Conservation (phyloP, 2,113 vertebrate genomes). For the Tachysurus vachellii region DNA sequence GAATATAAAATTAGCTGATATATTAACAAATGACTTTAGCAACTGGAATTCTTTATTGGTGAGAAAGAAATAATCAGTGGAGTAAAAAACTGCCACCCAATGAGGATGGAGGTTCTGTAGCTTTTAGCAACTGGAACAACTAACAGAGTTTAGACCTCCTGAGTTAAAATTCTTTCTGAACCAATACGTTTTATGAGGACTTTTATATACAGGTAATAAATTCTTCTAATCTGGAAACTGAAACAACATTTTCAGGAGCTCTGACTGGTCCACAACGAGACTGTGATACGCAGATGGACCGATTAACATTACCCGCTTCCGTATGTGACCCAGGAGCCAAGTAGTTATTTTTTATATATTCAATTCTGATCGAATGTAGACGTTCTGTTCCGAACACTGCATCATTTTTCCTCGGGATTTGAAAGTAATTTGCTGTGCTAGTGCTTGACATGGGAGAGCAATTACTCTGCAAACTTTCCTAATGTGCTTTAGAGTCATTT, state of each 20-base stretch:
- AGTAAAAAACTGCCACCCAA: conserved; percentile 35
- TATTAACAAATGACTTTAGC: conserved; percentile 20
- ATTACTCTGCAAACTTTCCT: conserved; percentile 22
- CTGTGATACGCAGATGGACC: neutral
- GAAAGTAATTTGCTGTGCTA: neutral
- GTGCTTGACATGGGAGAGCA: conserved; percentile 26
- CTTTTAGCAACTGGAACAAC: conserved; percentile 2
- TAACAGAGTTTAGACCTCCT: conserved; percentile 29
- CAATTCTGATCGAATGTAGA: neutral
- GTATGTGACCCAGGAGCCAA: neutral
- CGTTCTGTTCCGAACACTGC: neutral
- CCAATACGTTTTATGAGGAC: conserved; percentile 22
- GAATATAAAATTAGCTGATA: conserved; percentile 21
- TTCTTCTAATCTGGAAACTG: conserved; percentile 27
- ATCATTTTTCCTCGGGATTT: neutral
- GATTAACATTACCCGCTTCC: neutral
- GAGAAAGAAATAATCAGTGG: neutral
- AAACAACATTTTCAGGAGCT: conserved; percentile 42
- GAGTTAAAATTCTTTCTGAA: conserved; percentile 16
- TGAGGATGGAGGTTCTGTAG: conserved; percentile 44
- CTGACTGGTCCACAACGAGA: conserved; percentile 51
- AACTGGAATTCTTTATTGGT: neutral
- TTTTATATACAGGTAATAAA: neutral
- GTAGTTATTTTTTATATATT: neutral
- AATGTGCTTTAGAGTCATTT: conserved; percentile 44